Base-by-base conservation (phyloP, 2,888 invertebrate species). In the Apeira syringaria region DNA sequence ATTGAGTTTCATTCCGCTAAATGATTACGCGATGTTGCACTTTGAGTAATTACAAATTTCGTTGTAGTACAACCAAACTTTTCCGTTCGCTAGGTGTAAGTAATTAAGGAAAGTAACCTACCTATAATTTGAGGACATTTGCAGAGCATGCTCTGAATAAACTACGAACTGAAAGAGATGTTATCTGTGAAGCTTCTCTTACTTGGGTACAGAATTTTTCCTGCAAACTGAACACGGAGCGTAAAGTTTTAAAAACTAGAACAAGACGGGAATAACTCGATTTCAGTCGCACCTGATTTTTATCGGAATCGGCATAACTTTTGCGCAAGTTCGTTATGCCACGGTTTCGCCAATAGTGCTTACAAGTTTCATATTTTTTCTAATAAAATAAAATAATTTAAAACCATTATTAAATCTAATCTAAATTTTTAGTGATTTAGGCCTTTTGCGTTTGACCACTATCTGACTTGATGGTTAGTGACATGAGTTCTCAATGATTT, bases 231-330 rank as follows among this genome's bases (percentile, higher is more conserved):
- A 35, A 29, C 43, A 17, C 44, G 27, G 7, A 34, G 29, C 25
- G 45, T 15, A 25, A 50, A 50, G 39, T 55, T 48, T 44, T 15
- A 36, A 38, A 44, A 40, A 37, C 38, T 43, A 24, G 33, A 48
- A 34, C 46, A 42, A 42, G 25, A 42, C 42, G 40, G 30, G 43
- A 47, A 47, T 54, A 47, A 55, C 50, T 50, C 39, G 42, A 48
- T 50, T 53, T 28, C 24, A 15, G 41, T 35, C 37, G 33, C 28
- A 38, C 30, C 33, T 46, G 42, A 47, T 44, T 47, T 42, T 37
- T 42, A 50, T 33, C 33, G 15, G 43, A 40, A 31, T 48, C 50
- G 46, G 33, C 36, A 30, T 40, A 13, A 37, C 32, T 45, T 47
- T 36, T 11, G 32, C 35, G 27, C 30, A 25, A 38, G 32, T 22